Evolutionary conservation across 2,888 invertebrate genomes (phyloP), one percentile per base, ranked within the genome.

Genomic region (Xestobium rufovillosum): DNA sequence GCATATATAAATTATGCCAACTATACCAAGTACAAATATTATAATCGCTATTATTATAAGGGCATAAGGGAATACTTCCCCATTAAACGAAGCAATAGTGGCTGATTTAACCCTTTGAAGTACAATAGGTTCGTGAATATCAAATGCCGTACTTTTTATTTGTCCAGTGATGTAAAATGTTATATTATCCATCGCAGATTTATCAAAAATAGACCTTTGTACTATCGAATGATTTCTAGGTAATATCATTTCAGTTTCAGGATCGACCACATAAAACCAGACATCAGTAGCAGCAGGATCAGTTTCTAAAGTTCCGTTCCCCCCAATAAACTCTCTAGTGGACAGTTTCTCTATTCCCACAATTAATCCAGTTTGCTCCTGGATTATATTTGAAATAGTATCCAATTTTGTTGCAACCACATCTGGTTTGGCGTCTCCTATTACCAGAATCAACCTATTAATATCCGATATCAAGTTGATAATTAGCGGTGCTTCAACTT

Each of bases 1-100:
- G 63, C 92, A 90, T 42, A 94, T 89, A 59, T 94, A 92, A 34
- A 91, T 79, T 31, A 94, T 91, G 3, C 91, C 94, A 33, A 87
- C 83, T 8, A 85, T 73, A 4, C 89, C 89, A 4, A 91, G 76
- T 2, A 94, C 75, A 25, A 92, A 75, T 41, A 94, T 92, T n/a
- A 94, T 78, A 36, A 84, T 82, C 0, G 89, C 92, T 1, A 95
- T 75, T 9, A 88, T 83, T 44, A 95, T 83, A 15, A 94, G 70
- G 1, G 91, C 90, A 48, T 88, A 89, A 11, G 91, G 92, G 49
- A 91, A 83, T 4, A 89, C 83, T 42, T 83, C 81, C 3, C 60
- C 62, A 38, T 63, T 62, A 38, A 65, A 58, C 2, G 63, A 59
- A 2, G 64, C 60, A 17, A 68, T 60, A 4, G 66, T 58, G 0